A percentile compares a stretch with the other conserved stretches of the same genome.
Conservation (phyloP, 2,888 invertebrate genomes). For the Drosophila prostipennis region DNA sequence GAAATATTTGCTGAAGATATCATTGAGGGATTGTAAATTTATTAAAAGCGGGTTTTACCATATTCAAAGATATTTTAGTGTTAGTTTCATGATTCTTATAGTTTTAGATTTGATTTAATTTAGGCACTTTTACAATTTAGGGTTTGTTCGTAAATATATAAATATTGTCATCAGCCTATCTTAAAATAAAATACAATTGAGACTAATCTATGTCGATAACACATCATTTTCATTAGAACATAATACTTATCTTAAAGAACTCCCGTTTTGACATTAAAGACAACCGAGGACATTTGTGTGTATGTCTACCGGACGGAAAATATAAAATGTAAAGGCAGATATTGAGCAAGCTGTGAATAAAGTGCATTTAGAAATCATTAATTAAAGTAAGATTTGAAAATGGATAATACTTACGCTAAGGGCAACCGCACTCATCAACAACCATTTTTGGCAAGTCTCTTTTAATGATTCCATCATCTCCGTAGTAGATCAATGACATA, state of each 20-base stretch:
- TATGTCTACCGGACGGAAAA: slow-evolving; percentile 29
- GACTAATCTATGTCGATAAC: slow-evolving; percentile 11
- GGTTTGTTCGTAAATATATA: slow-evolving; percentile 41
- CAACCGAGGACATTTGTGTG: not conserved
- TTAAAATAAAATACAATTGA: slow-evolving; percentile 34
- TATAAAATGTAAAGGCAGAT: slow-evolving; percentile 3
- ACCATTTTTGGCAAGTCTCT: slow-evolving; percentile 98
- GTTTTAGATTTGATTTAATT: slow-evolving; percentile 33
- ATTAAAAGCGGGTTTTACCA: slow-evolving; percentile 2
- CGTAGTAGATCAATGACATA: slow-evolving; percentile 96
- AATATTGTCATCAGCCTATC: slow-evolving; percentile 31
- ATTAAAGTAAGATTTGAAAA: not conserved
- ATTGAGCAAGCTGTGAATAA: slow-evolving; percentile 1
- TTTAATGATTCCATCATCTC: slow-evolving; percentile 94
- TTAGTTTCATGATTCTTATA: not conserved
- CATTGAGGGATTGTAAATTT: not conserved
- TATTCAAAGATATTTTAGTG: slow-evolving; percentile 4
- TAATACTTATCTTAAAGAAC: slow-evolving; percentile 6
- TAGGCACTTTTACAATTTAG: slow-evolving; percentile 69
- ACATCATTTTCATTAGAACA: not conserved
- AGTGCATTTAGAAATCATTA: not conserved
- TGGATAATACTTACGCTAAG: slow-evolving; percentile 85
- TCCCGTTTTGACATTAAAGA: not conserved
- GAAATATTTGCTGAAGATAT: not conserved
- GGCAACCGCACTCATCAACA: slow-evolving; percentile 97